Evolutionary conservation across 2,797 vertebrate species (phyloP), one percentile per base, ranked within the genome.

Genomic region (Neosalanx taihuensis): DNA sequence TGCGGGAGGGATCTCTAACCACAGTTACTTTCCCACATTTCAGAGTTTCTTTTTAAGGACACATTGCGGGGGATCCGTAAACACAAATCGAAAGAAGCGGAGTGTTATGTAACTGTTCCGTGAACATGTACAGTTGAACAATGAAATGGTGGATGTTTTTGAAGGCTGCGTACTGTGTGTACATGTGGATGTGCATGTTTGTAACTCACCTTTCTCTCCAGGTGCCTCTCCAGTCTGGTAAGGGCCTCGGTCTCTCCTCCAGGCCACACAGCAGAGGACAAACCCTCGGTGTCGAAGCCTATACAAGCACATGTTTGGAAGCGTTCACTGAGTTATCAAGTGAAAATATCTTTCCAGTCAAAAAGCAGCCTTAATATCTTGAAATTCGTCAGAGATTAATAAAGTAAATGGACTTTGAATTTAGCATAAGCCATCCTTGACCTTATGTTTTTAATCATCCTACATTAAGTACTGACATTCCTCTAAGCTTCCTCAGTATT

Each of bases 191-290:
- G 18, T 41, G 33, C 46, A n/a, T 23, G 12, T 26, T 33, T 37
- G 58, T 20, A 12, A 35, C 23, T 81, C 79, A 98, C 96, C 92
- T 97, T 99, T 82, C 96, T 94, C 86, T 98, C 97, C 77, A 98
- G 90, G 76, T 98, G 96, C 37, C 96, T 94, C 88, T 98, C 96
- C 69, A 98, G 62, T 76, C 96, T 94, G 62, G 95, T 94, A 51
- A 98, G 95, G 60, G 95, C 97, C 89, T 98, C 96, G 0, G 95
- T 95, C 89, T 98, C 97, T 85, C 97, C 96, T 15, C 96, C 97
- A 5, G 95, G 95, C 97, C 97, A 98, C 0, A 97, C 94, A 15
- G 96, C 95, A 74, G 95, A 94, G 75, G 88, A 84, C 70, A 98
- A 84, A 6, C 95, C 95, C 67, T 98, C 95, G 0, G 94, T 98